Base-by-base conservation (phyloP, 2,888 invertebrate genomes). In the Hylaea fasciaria region DNA sequence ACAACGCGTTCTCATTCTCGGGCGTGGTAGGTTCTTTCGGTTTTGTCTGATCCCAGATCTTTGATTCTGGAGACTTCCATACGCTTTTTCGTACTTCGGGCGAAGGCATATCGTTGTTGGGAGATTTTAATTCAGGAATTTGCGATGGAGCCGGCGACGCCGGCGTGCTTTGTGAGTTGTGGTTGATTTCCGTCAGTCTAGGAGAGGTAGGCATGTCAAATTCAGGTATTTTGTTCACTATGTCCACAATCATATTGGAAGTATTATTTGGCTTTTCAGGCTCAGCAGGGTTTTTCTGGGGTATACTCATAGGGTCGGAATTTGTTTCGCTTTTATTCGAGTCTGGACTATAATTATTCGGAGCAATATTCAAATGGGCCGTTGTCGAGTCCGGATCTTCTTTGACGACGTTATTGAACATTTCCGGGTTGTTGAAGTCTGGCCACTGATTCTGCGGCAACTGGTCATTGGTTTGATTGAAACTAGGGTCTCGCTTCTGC, bases 311-410 rank as follows among this genome's bases (percentile, higher is more conserved):
- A 57, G 79, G 86, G 53, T 91, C 91, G 0, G 85, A 82, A 69
- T 82, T 89, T 0, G 88, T 77, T 52, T 94, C 94, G 69, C 93
- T 94, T 74, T 85, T 83, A 52, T 90, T 92, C 0, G 92, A 92
- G 69, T 93, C 91, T 22, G 93, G 93, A 66, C 93, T 93, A 49
- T 87, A 93, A 72, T 93, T 91, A 70, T 93, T 93, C 39, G 88
- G 83, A 39, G 89, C 82, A 14, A 87, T 70, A 65, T 91, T 92
- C 40, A 92, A 79, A 82, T 92, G 94, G 51, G 94, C 93, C 12
- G 95, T 96, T 0, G 96, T 96, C 12, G 96, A 96, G 74, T 96
- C 96, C 0, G 96, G 96, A 74, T 95, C 96, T 69, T 95, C 95
- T 79, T 95, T 95, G 0, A 93, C 89, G n/a, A 93, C 93, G 66